These are phyloP conservation scores for Sinosuthora webbiana DNA, from an alignment of 2,113 vertebrate genomes.

Conservation along the genomic window DNA sequence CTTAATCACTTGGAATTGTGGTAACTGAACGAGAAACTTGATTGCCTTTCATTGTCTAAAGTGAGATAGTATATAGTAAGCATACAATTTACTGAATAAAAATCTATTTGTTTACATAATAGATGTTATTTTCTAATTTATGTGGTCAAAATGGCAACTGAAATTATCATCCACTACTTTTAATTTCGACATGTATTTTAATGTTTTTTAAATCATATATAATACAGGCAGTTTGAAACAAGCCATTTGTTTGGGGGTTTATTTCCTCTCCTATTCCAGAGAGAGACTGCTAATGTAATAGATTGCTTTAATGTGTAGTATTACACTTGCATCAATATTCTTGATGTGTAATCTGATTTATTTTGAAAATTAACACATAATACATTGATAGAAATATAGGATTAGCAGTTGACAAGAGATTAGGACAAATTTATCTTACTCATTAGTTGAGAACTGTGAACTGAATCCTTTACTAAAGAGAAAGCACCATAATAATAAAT, in stretches of 20 bases:
- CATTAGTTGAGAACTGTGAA: background rate
- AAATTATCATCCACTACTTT: background rate
- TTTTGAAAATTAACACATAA: background rate
- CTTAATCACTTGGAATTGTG: background rate
- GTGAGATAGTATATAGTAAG: background rate
- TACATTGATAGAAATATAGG: background rate
- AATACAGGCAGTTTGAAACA: background rate
- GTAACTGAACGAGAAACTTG: background rate
- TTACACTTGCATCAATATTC: background rate
- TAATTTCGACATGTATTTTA: background rate
- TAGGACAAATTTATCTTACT: background rate
- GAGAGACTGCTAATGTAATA: background rate
- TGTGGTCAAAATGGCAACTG: background rate
- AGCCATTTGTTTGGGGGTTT: background rate
- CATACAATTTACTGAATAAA: background rate
- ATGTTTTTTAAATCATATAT: background rate
- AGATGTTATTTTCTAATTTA: background rate
- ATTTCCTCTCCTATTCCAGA: background rate
- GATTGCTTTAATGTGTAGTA: background rate
- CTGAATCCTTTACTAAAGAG: background rate
- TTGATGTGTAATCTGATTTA: background rate
- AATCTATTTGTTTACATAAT: background rate
- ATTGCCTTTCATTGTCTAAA: background rate
- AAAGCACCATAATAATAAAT: background rate
- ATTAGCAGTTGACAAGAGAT: constrained; percentile 19